Evolutionary conservation across 2,113 vertebrate species (phyloP).

Genomic region (Ceyx cyanopectus): DNA sequence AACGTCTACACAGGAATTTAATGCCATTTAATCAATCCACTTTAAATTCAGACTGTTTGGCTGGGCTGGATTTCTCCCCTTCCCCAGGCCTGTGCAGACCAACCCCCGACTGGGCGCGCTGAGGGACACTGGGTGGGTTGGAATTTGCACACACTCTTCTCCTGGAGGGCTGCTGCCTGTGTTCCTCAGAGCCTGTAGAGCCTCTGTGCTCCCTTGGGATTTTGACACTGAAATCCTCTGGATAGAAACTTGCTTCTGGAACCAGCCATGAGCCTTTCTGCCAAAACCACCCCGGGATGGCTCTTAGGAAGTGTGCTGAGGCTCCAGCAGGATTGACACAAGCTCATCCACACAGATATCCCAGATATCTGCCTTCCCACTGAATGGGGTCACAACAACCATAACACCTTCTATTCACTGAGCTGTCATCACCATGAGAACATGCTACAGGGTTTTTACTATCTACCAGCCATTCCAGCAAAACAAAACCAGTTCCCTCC

Average conservation of each 20-base stretch:
- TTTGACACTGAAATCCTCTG: background rate
- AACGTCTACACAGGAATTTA: conserved; percentile 14
- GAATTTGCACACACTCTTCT: background rate
- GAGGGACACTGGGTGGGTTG: background rate
- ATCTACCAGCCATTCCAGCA: background rate
- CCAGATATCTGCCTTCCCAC: background rate
- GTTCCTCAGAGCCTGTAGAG: background rate
- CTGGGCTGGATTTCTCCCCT: background rate
- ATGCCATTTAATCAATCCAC: conserved; percentile 32
- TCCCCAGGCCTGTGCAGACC: background rate
- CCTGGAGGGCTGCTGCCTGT: background rate
- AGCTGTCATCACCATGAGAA: background rate
- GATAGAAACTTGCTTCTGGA: background rate
- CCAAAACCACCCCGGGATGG: background rate
- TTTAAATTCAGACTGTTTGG: background rate
- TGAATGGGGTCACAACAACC: background rate
- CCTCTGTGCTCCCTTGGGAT: accelerated
- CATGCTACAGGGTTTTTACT: background rate
- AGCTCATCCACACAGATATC: accelerated
- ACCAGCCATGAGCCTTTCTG: background rate
- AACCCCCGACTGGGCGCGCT: background rate
- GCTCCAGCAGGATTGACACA: background rate
- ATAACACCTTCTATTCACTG: background rate
- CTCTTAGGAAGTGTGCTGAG: background rate
- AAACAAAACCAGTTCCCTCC: background rate